Evolutionary conservation across 1,140 invertebrate species (phyloP), one percentile per base, ranked within the genome.

Genomic region (Notospermus geniculatus): DNA sequence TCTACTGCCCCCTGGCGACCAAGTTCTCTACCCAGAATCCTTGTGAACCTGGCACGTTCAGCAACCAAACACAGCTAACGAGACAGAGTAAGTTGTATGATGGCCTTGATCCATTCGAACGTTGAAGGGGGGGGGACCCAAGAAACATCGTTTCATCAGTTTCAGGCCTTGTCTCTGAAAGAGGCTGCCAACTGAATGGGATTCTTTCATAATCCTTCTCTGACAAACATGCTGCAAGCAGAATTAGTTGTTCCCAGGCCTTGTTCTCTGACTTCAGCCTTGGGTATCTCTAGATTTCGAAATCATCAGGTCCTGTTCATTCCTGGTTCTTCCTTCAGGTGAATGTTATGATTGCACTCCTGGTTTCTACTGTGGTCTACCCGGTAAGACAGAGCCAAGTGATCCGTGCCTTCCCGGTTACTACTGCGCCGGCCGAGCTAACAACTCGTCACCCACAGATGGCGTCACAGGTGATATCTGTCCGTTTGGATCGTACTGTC

Each of bases 1-100:
- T 73, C 57, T 78, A 68, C 59, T 78, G 76, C 58, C 76, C 74
- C 0, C n/a, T 25, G 1, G 64, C 65, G 17, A 78, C 76, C 13
- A 68, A 68, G 19, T 68, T 68, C 30, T 66, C 70, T 29, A 60
- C 62, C 29, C 61, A 68, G 56, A 63, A 73, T 56, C 76, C 76
- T 25, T 78, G 76, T 62, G 67, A 69, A 2, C 32, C 70, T 1
- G 76, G 76, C n/a, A 71, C 69, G 1, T 78, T 71, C 59, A 67
- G 71, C 19, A 43, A 60, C 32, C 2, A 7, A 2, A 55, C 52
- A 2, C 55, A 60, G 1, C 54, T 69, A 1, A 62, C 64, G 29
- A 52, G 60, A 25, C 54, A 60, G 43, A 41, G 76, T 78, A 70
- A 69, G 70, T 66, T 13, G 13, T 54, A 39, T 36, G 32, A 36